Conservation (phyloP, 2,888 invertebrate species). For the Neria commutata region DNA sequence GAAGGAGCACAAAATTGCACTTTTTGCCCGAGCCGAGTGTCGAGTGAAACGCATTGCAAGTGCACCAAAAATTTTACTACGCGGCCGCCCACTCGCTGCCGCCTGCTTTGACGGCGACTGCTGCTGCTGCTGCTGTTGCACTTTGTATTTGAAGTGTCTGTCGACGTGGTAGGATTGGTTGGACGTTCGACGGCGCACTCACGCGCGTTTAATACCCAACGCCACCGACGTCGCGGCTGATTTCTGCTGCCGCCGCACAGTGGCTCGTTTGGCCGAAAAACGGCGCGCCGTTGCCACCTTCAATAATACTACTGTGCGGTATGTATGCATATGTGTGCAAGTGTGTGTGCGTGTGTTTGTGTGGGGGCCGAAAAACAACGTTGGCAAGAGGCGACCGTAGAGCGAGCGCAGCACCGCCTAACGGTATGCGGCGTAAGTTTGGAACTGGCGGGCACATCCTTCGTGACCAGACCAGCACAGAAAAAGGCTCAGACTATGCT, state of each 20-base stretch:
- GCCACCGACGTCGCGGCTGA: slow-evolving; percentile 18
- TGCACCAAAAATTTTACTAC: slow-evolving; percentile 27
- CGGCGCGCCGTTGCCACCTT: too few relatives aligned
- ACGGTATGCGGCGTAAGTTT: slow-evolving; percentile 56
- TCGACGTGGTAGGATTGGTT: not conserved
- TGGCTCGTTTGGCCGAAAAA: too few relatives aligned
- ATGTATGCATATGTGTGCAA: not conserved
- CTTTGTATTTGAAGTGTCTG: not conserved
- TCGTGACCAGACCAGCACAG: not conserved
- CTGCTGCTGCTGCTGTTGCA: not conserved
- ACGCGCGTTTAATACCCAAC: slow-evolving; percentile 9
- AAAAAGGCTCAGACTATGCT: too few relatives aligned
- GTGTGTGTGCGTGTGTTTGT: slow-evolving; percentile 31
- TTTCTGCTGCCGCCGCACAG: too few relatives aligned
- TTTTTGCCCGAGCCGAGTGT: slow-evolving; percentile 9
- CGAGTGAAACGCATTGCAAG: too few relatives aligned
- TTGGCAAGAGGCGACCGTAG: slow-evolving; percentile 34
- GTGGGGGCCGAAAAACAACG: slow-evolving; percentile 40
- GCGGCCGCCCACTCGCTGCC: slow-evolving; percentile 15
- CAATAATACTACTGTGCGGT: too few relatives aligned
- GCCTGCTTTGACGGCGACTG: not conserved
- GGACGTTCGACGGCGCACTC: slow-evolving; percentile 18
- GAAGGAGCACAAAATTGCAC: slow-evolving; percentile 16
- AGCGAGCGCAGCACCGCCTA: slow-evolving; percentile 47
- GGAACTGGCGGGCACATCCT: slow-evolving; percentile 48